Base-by-base conservation (phyloP, 2,888 invertebrate genomes). In the Drosophila percnosoma region DNA sequence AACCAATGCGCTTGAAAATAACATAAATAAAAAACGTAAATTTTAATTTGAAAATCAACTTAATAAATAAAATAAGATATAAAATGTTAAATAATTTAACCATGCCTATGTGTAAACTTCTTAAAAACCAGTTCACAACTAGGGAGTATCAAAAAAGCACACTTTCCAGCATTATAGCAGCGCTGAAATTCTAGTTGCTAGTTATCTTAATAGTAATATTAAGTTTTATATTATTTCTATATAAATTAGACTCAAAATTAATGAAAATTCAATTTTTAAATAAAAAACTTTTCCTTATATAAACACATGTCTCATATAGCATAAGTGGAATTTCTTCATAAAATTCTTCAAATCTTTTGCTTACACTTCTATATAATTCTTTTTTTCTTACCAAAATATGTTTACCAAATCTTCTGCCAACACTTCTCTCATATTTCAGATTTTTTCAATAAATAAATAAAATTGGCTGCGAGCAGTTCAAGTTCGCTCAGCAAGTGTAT, bases 71-170 rank as follows among this genome's bases (percentile, higher is more conserved):
- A 21, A 15, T 15, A 24, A 7, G 3, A 7, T 4, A 24, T 2
- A 0, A 8, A 45, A 7, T 15, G 0, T 0, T 45, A 2, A 24
- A 15, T 45, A 4, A 7, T 8, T 15, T 45, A 15, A 3, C 45
- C 4, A 45, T 21, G 7, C 3, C 7, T 7, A 13, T 45, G 1
- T 45, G 15, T 21, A n/a, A n/a, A 4, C 1, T n/a, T 40, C 11
- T 21, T 1, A 1, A 24, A 24, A 24, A 24, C 24, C 24, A 24
- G 24, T 24, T 24, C 24, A 21, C 1, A 21, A 45, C 4, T 7
- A 13, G 3, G 13, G 0, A 45, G 13, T 7, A 21, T 1, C 4
- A 7, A 4, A 0, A 42, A 6, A 5, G 10, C 10, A 1, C 13
- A 21, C 6, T 42, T 42, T 42, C 6, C 7, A 21, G 0, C 21